phyloP scores from a whole-genome alignment of 2,888 invertebrate species.

The Meliscaeva auricollis region DNA sequence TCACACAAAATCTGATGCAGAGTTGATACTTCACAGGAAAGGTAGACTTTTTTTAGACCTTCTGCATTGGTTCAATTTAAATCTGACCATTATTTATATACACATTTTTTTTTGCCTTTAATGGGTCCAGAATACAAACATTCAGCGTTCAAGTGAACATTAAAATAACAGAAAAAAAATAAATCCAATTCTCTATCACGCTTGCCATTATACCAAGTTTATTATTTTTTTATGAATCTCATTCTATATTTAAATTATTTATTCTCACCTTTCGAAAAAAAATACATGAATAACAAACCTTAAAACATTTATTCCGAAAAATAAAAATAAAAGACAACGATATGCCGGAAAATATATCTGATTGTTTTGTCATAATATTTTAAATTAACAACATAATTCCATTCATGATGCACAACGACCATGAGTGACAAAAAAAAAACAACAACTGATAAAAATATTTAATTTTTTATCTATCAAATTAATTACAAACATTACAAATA shows the following conservation, averaged over 20 bases:
- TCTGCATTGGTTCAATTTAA: no score
- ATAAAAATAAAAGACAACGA: slow-evolving; percentile 28
- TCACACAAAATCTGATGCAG: no score
- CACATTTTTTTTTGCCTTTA: no score
- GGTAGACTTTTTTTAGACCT: no score
- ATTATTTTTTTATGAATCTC: slow-evolving; percentile 54
- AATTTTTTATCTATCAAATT: slow-evolving; percentile 50
- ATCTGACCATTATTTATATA: no score
- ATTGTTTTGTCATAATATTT: slow-evolving; percentile 33
- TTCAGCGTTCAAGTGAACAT: no score
- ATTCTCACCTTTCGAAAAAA: slow-evolving; percentile 28
- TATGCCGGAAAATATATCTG: slow-evolving; percentile 10
- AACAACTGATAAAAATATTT: slow-evolving; percentile 34
- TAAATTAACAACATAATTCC: slow-evolving; percentile 29
- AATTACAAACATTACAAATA: slow-evolving; percentile 22
- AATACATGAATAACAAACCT: slow-evolving; percentile 10
- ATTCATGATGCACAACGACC: slow-evolving; percentile 71
- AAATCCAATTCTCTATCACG: slow-evolving; percentile 10
- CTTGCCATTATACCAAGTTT: neutral
- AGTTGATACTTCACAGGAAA: no score
- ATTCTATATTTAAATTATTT: slow-evolving; percentile 53
- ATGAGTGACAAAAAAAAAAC: slow-evolving; percentile 49
- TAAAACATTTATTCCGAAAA: slow-evolving; percentile 23
- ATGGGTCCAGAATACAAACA: no score
- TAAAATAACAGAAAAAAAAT: no score